Conservation (phyloP, 2,797 vertebrate species). For the Selene dorsalis region DNA sequence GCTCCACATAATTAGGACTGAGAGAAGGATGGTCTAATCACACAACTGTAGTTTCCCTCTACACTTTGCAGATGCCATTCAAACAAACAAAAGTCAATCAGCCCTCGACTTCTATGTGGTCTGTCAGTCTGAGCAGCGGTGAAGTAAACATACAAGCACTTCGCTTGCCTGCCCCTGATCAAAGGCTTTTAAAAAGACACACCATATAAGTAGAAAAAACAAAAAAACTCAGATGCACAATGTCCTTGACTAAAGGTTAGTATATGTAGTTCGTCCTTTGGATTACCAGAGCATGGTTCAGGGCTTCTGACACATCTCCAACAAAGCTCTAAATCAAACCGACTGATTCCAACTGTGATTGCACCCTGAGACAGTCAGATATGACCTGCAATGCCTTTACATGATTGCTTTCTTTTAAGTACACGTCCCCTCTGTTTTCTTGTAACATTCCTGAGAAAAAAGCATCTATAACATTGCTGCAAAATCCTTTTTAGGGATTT, state of each 20-base stretch:
- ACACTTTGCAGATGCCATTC: slow-evolving; percentile 33
- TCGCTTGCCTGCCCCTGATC: slow-evolving; percentile 11
- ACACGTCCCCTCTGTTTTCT: slow-evolving; percentile 4
- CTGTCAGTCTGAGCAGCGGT: slow-evolving; percentile 16
- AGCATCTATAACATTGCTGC: not conserved
- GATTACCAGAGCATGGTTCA: slow-evolving; percentile 49
- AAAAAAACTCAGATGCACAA: slow-evolving; percentile 17
- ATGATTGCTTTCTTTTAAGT: slow-evolving; percentile 52
- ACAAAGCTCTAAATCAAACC: slow-evolving; percentile 62
- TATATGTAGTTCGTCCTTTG: slow-evolving; percentile 42
- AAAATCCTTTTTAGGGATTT: slow-evolving; percentile 19
- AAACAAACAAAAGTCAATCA: slow-evolving; percentile 10
- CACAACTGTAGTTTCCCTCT: slow-evolving; percentile 49
- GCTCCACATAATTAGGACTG: slow-evolving; percentile 63
- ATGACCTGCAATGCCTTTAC: slow-evolving; percentile 25
- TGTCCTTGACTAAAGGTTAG: slow-evolving; percentile 50
- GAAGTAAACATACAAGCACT: slow-evolving; percentile 6
- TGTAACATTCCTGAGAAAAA: not conserved
- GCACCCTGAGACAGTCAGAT: slow-evolving; percentile 39
- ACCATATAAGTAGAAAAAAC: slow-evolving; percentile 1
- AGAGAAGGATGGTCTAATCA: slow-evolving; percentile 64
- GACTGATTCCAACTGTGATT: slow-evolving; percentile 57
- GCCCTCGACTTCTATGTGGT: slow-evolving; percentile 9
- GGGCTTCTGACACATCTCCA: slow-evolving; percentile 48
- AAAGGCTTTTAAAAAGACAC: slow-evolving; percentile 35